Evolutionary conservation across 2,113 vertebrate species (phyloP), one percentile per base, ranked within the genome.

Genomic region (Tetrao urogallus): DNA sequence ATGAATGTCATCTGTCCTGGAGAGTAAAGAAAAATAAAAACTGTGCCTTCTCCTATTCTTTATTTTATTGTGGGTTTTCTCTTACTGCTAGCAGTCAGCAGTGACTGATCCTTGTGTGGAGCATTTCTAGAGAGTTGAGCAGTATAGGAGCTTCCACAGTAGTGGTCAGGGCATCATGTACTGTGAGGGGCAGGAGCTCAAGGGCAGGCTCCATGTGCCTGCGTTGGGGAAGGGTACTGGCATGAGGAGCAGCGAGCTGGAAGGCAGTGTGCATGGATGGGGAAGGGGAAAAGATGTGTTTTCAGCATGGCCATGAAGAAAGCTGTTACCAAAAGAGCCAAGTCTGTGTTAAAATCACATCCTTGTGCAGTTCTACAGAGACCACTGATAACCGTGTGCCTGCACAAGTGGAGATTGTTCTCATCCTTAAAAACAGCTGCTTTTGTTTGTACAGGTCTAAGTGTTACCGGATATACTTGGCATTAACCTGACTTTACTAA

Each of bases 311-410:
- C 60, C 34, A 7, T 22, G 38, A 52, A 52, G 25, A 8, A 25
- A 63, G 22, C 24, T 38, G 22, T 27, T 25, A 24, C 14, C 15
- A 4, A 38, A 63, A 38, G 15, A 28, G 36, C 24, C 15, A 17
- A 63, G 36, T 27, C 16, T 52, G 4, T 24, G 16, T 63, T 76
- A n/a, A 82, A 92, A 61, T 38, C 63, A 57, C 48, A 34, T 81
- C 25, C 3, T 0, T 36, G 47, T 63, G 22, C 50, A 86, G 8
- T 47, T 81, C 67, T 28, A 36, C 67, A 80, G 60, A 66, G 13
- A 82, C 19, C 2, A 9, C 52, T 24, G 52, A 22, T 64, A 64
- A 63, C 25, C 24, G 0, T 1, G 1, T 82, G n/a, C 4, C 1
- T 78, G 32, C 13, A 18, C 14, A 8, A 25, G 3, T 7, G 16